Base-by-base conservation (phyloP, 1,140 invertebrate species). In the Drosophila punjabiensis region DNA sequence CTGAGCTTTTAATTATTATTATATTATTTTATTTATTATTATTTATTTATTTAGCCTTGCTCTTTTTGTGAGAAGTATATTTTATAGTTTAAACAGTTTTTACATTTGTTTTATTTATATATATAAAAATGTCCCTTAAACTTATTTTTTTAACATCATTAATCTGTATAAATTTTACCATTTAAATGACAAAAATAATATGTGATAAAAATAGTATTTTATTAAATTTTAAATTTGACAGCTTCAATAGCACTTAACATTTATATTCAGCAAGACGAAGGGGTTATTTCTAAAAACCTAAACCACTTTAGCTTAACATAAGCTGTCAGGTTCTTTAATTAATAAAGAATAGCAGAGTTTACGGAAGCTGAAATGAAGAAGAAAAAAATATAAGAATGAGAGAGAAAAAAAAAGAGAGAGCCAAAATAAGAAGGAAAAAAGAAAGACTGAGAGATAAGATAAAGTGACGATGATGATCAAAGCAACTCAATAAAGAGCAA, bases 391-490 rank as follows among this genome's bases (percentile, higher is more conserved):
- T 8, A 11, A 13, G 18, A 47, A 47, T 20, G 6, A 47, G 3
- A 13, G 11, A 6, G 5, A 47, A 43, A 5, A 4, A 43, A 18
- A 11, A 1, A 45, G n/a, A 45, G 24, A 24, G 24, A 18, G 10
- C 1, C 1, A 11, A 18, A 9, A 9, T 2, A n/a, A 2, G n/a
- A n/a, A 18, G 9, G 14, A 28, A 16, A 16, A 1, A 50, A 10
- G 7, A 50, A n/a, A n/a, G n/a, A 55, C 14, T 14, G 32, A 55
- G 37, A 16, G 13, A 24, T 24, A 18, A 24, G 32, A 16, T 35
- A 55, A 55, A 55, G 52, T 55, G 52, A 55, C 52, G 30, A 55
- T 35, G 52, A 55, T 55, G 52, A 55, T 55, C 30, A 55, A 55
- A 55, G 52, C 52, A 55, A 10, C 18, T 55, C 33, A 35, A 35